Evolutionary conservation across 2,113 vertebrate genomes (phyloP), one percentile per base, ranked within the genome.

Genomic region (Dicentrarchus labrax): DNA sequence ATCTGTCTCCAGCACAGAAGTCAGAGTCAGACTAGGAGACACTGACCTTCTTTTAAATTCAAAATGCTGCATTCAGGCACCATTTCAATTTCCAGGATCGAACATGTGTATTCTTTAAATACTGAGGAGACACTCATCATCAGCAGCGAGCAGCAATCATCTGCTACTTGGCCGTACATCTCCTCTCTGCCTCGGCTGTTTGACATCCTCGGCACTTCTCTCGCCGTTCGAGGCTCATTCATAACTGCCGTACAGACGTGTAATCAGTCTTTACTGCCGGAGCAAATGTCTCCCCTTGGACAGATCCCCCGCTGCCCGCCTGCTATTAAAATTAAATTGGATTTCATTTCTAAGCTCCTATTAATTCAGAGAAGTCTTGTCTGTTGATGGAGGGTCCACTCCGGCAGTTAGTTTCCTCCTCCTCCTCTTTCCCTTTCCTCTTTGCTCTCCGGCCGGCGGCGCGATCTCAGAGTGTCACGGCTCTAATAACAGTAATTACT

Each of bases 261-360:
- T 87, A 87, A 93, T 92, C 82, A 82, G 76, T 92, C 86, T 92
- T 87, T 83, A 76, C 77, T 69, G 79, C 79, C 11, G 78, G 45
- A 80, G 67, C n/a, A 85, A 85, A 91, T 85, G 76, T 80, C 82
- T 86, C 87, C 83, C 74, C 59, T 65, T n/a, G 74, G 82, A 88
- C 84, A 45, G 77, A 84, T 82, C 76, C 79, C 82, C 73, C 64
- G 36, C 76, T 65, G 67, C 45, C 57, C 54, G 53, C 82, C 60
- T 75, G 78, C 87, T 72, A 75, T 89, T 88, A 82, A 86, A 87
- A 86, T 89, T 64, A 89, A 89, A 89, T 88, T 91, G 87, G 80
- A 91, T 93, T 91, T 92, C 76, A 88, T 92, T 91, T 84, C 87
- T 71, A 78, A 89, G 78, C 50, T 73, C 48, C 80, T 91, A 88